Conservation (phyloP, 2,113 vertebrate genomes). For the Reinhardtius hippoglossoides region DNA sequence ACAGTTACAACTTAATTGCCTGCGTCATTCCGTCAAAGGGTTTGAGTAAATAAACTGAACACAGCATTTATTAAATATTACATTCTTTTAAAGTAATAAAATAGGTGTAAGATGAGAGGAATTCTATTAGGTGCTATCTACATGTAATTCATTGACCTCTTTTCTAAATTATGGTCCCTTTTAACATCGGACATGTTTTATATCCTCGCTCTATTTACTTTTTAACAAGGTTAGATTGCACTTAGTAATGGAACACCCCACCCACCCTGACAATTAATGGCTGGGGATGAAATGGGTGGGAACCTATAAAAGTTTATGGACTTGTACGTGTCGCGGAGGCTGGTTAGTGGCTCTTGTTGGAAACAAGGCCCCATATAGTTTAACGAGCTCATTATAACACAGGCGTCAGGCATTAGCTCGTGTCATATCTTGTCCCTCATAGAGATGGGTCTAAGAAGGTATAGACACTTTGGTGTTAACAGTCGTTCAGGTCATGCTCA, state of each 20-base stretch:
- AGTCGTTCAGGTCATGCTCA: constrained; percentile 18
- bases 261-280: constrained; percentile 75
- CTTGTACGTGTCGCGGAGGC: constrained; percentile 71
- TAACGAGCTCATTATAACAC: constrained; percentile 80
- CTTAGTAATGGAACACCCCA: constrained; percentile 71
- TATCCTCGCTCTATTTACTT: constrained; percentile 56
- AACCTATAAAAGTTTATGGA: constrained; percentile 82
- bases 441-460: constrained; percentile 23
- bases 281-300: constrained; percentile 69
- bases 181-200: constrained; percentile 39
- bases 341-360: constrained; percentile 77
- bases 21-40: neutral
- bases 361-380: constrained; percentile 78
- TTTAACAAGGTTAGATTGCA: constrained; percentile 65
- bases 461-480: constrained; percentile 22
- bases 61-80: neutral
- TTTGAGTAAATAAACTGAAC: neutral
- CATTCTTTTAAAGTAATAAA: neutral
- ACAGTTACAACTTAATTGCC: constrained; percentile 9
- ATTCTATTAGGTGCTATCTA: neutral
- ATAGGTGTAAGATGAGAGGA: neutral
- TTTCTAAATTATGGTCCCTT: constrained; percentile 14
- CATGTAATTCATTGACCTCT: constrained; percentile 1
- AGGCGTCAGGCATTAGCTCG: constrained; percentile 45
- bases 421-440: constrained; percentile 43